phyloP scores from a whole-genome alignment of 2,113 vertebrate species.

The Menidia beryllina region DNA sequence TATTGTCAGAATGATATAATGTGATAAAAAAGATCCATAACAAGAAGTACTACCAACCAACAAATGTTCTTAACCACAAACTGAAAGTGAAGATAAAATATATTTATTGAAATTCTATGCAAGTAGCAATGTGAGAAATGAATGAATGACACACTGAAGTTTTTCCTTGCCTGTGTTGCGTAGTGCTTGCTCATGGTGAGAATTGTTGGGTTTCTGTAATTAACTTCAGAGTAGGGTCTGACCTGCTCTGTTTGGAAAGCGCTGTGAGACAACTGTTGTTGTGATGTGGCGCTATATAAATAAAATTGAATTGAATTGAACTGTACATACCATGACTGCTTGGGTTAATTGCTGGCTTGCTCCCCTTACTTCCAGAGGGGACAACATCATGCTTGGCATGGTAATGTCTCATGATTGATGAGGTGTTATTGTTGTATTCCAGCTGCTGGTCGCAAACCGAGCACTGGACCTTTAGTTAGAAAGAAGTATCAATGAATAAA shows the following conservation, averaged over 20 bases:
- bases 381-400: neutral
- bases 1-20: neutral
- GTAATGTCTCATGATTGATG: slow-evolving; percentile 1
- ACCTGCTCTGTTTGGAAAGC: too few relatives aligned
- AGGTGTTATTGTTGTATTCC: neutral
- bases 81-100: neutral
- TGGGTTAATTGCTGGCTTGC: neutral
- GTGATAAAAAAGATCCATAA: too few relatives aligned
- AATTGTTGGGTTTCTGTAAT: too few relatives aligned
- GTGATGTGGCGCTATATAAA: too few relatives aligned
- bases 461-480: too few relatives aligned
- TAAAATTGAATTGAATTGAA: too few relatives aligned
- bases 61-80: neutral
- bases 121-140: neutral
- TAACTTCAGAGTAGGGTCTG: too few relatives aligned
- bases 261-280: too few relatives aligned
- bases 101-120: neutral
- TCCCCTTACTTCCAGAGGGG: slow-evolving; percentile 9
- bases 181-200: too few relatives aligned
- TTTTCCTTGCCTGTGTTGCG: too few relatives aligned
- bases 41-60: neutral
- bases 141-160: neutral
- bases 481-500: too few relatives aligned
- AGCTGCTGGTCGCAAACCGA: too few relatives aligned
- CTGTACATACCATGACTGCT: neutral